Evolutionary conservation across 2,113 vertebrate genomes (phyloP), one percentile per base, ranked within the genome.

Genomic region (Ceyx margarethae): DNA sequence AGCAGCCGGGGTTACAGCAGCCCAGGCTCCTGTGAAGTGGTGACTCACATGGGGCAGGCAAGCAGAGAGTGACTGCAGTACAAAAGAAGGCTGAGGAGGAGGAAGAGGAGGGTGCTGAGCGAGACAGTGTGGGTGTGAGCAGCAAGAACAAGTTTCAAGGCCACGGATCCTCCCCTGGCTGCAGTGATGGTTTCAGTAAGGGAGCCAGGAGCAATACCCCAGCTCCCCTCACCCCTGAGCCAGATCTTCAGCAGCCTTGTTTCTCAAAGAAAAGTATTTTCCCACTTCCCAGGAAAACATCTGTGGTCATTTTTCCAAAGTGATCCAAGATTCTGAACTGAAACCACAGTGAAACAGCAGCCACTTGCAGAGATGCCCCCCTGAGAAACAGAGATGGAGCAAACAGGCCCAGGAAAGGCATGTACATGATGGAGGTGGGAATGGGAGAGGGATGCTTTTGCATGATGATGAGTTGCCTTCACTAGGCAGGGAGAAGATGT

Each of bases 371-470:
- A 56, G 45, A 67, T 5, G 3, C 13, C 22, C n/a, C 29, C 74
- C 43, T 23, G 8, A 79, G 50, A 85, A 87, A 51, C 0, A 15
- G 35, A 82, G 71, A 29, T 46, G 58, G 58, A n/a, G 53, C 65
- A 72, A 67, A 21, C 13, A 68, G 72, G 21, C 33, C 58, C 23
- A 50, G 11, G 37, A 28, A 85, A 58, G 37, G 37, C 51, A 13
- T 0, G 15, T 42, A 21, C 2, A 0, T 1, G 1, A 15, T 4
- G 33, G 54, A 23, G 11, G 21, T 37, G 37, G 23, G 16, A 50
- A 7, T 2, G 31, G 33, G 18, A 54, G 33, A 1, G 33, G 60
- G 18, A 6, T 68, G 69, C 28, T 58, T 35, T 35, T 35, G 35
- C 35, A 35, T 35, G 35, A 35, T 35, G 35, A 35, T 35, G 35